phyloP scores from a whole-genome alignment of 2,113 vertebrate genomes.

The Potamarius usumacintae region DNA sequence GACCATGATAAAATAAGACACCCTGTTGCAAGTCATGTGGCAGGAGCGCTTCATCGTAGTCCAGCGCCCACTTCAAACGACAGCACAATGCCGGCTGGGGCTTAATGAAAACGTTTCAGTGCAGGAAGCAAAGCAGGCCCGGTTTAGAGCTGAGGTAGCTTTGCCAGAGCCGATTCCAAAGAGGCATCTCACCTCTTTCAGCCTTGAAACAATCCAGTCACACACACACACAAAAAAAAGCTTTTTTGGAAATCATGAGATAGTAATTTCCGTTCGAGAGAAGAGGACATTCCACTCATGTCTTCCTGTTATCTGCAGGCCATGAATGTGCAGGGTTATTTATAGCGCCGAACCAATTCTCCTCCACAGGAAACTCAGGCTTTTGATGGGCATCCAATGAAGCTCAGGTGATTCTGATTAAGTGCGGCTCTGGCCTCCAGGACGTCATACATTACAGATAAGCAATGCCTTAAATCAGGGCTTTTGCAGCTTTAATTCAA shows the following conservation, averaged over 20 bases:
- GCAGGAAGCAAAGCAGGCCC: conserved; percentile 79
- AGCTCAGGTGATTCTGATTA: conserved; percentile 92
- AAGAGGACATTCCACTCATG: conserved; percentile 83
- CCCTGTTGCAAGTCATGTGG: conserved; percentile 55
- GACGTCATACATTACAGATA: conserved; percentile 49
- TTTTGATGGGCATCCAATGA: conserved; percentile 79
- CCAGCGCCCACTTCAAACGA: conserved; percentile 65
- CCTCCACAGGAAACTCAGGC: conserved; percentile 76
- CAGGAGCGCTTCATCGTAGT: conserved; percentile 80
- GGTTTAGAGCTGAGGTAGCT: conserved; percentile 71
- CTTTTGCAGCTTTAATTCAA: background rate
- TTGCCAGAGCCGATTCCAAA: conserved; percentile 79
- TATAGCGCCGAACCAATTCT: conserved; percentile 58
- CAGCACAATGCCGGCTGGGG: conserved; percentile 75
- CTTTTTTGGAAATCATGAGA: conserved; percentile 79
- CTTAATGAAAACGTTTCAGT: conserved; percentile 76
- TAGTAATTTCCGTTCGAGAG: conserved; percentile 86
- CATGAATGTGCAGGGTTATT: conserved; percentile 80
- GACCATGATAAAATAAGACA: conserved; percentile 46
- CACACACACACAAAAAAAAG: conserved; percentile 54
- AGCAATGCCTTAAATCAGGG: background rate
- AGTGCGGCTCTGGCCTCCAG: conserved; percentile 62
- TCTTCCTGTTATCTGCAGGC: conserved; percentile 94
- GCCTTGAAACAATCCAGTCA: conserved; percentile 82
- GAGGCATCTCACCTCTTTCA: conserved; percentile 81